Evolutionary conservation across 2,797 vertebrate genomes (phyloP), one percentile per base, ranked within the genome.

Genomic region (Remorina albescens): DNA sequence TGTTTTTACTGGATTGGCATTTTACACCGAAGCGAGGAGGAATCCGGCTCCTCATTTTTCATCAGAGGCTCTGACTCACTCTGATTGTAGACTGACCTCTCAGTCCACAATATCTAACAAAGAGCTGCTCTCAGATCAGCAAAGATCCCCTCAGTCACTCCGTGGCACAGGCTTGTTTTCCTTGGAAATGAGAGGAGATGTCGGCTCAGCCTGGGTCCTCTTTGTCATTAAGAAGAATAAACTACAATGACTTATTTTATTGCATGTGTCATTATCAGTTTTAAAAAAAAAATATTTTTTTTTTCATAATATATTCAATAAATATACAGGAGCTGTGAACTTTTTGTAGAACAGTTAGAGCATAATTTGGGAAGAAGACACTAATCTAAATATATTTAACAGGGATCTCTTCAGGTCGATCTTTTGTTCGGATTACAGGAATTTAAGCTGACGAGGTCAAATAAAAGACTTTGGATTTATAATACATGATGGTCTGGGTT

Each of bases 261-360:
- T 87, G 80, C 84, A 86, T 85, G 84, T 82, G 72, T 86, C 75
- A 73, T 67, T 76, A 72, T 69, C 72, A 34, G 30, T 80, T 76
- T 68, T 26, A 86, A 86, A 82, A 56, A 41, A 41, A n/a, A n/a
- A n/a, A n/a, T n/a, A n/a, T 61, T 67, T 66, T 50, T 67, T 66
- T 50, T 62, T 87, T 80, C 83, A 89, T 66, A 79, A 91, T 83
- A 82, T 89, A 79, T 89, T 93, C 84, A 93, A 93, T 93, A 92
- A 94, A 94, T 92, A 93, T 87, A 91, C 90, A 90, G 79, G 82
- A 85, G 84, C 66, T 6, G 67, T 81, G 53, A 56, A 80, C 51
- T 64, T 68, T 74, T 59, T 70, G 76, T 79, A 8, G 18, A 65
- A 79, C 46, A 85, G 47, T 50, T 50, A 26, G 68, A 81, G 76